phyloP scores from a whole-genome alignment of 2,113 vertebrate genomes.

The Okapia johnstoni region DNA sequence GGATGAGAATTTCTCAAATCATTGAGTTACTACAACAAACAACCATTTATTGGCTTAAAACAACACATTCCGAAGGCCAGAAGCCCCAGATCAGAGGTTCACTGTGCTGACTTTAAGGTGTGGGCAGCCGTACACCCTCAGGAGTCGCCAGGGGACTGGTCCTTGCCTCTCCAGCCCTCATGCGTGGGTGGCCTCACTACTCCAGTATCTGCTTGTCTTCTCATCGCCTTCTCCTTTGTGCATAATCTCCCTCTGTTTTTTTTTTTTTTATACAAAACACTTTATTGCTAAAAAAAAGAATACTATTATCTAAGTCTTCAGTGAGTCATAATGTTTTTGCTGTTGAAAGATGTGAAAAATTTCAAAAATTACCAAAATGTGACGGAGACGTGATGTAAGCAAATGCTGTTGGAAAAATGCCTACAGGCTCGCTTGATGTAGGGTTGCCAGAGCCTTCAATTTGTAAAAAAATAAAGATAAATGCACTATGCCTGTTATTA shows the following conservation, averaged over 20 bases:
- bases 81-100: not conserved
- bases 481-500: not conserved
- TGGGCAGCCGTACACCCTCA: accelerated
- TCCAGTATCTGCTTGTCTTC: not conserved
- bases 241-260: not conserved
- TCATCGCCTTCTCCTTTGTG: accelerated
- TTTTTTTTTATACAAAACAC: not conserved
- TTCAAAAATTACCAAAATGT: not conserved
- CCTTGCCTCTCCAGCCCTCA: not conserved
- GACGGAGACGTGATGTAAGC: not conserved
- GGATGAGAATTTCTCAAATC: not conserved
- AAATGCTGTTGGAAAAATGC: not conserved
- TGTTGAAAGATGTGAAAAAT: not conserved
- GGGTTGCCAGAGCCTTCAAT: not conserved
- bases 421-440: not conserved
- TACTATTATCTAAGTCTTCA: not conserved
- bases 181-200: not conserved
- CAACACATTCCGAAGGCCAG: not conserved
- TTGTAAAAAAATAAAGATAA: not conserved
- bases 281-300: not conserved
- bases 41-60: not conserved
- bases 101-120: not conserved
- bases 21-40: not conserved
- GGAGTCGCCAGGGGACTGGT: no score
- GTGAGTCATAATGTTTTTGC: not conserved